Percentiles rank a stretch among this genome's conserved stretches.
Conservation (phyloP, 2,888 invertebrate genomes). For the Eulithis prunata region DNA sequence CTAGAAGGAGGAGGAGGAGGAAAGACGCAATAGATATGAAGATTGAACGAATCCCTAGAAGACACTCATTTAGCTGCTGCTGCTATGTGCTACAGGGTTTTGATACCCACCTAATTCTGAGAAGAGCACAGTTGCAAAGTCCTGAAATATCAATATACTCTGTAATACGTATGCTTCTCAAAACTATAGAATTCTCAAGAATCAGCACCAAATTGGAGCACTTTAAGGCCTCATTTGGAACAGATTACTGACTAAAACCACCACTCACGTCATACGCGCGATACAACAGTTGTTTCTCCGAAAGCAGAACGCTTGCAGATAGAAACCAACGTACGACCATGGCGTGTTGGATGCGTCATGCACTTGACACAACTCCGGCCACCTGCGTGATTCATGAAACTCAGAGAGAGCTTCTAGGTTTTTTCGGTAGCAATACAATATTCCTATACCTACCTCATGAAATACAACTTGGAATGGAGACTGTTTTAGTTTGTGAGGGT, state of each 20-base stretch:
- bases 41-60: too few species aligned
- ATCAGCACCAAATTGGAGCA: slow-evolving; percentile 33
- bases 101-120: too few species aligned
- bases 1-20: too few species aligned
- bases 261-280: slow-evolving; percentile 33
- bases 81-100: too few species aligned
- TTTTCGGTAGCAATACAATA: slow-evolving; percentile 8
- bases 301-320: slow-evolving; percentile 33
- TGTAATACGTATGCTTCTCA: slow-evolving; percentile 5
- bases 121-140: not conserved
- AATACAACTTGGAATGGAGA: not conserved
- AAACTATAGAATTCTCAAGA: slow-evolving; percentile 23
- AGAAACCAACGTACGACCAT: slow-evolving; percentile 34
- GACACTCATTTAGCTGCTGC: too few species aligned
- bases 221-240: slow-evolving; percentile 31
- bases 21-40: too few species aligned
- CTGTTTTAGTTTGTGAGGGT: not conserved
- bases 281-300: slow-evolving; percentile 38
- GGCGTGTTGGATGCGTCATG: slow-evolving; percentile 38
- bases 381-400: slow-evolving; percentile 39
- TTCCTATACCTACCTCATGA: not conserved
- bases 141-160: not conserved
- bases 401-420: slow-evolving; percentile 20
- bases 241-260: slow-evolving; percentile 33
- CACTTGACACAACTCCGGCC: slow-evolving; percentile 35